phyloP scores from a whole-genome alignment of 35 echinoderm and acorn worm genomes.

The Apostichopus parvimensis region DNA sequence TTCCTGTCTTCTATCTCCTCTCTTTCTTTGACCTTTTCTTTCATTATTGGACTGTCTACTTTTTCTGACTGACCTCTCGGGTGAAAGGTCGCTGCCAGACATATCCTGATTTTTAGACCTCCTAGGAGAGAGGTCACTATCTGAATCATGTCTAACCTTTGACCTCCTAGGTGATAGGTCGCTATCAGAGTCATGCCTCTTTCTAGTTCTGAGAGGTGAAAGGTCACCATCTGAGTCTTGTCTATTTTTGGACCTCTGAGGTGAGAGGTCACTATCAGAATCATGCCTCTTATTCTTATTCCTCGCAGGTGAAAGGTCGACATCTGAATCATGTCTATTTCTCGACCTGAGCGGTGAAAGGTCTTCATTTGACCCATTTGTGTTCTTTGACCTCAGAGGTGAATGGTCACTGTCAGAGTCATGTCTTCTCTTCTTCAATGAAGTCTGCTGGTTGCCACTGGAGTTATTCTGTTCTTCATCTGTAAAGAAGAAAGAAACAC shows the following conservation, averaged over 20 bases:
- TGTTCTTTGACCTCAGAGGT: constrained; percentile 14
- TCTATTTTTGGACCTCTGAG: constrained; percentile 30
- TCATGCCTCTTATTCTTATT: constrained; percentile 39
- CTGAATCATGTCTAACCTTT: constrained; percentile 70
- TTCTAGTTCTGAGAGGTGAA: constrained; percentile 26
- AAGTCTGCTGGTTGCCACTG: background rate
- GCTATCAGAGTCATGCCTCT: constrained; percentile 20
- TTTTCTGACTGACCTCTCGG: constrained; percentile 32
- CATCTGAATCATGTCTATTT: constrained; percentile 34
- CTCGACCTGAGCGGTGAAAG: constrained; percentile 65
- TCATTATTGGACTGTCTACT: background rate
- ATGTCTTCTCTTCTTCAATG: background rate
- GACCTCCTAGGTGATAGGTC: constrained; percentile 28
- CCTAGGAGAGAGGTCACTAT: constrained; percentile 75
- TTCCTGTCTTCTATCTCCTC: background rate
- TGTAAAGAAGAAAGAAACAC: background rate
- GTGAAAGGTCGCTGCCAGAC: constrained; percentile 74
- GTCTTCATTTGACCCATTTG: constrained; percentile 76
- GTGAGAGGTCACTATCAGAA: constrained; percentile 80
- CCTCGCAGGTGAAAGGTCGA: constrained; percentile 19
- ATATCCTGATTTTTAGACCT: constrained; percentile 52
- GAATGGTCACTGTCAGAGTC: constrained; percentile 34
- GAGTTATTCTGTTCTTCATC: background rate
- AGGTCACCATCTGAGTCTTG: constrained; percentile 65
- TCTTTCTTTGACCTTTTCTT: background rate